These are phyloP conservation scores for Platichthys flesus DNA, from an alignment of 2,113 vertebrate genomes.

Conservation along the genomic window DNA sequence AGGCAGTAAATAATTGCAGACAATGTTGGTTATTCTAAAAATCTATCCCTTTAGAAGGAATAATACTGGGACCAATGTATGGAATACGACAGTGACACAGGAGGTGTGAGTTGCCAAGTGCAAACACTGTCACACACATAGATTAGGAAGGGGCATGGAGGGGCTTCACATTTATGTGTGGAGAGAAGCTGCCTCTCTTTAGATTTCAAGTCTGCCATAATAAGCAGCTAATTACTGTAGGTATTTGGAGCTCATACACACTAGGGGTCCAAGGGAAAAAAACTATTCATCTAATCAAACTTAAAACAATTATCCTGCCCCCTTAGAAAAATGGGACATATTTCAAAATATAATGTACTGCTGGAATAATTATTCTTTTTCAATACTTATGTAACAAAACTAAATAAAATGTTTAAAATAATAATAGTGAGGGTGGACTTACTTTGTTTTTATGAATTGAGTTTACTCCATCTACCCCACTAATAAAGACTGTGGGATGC, in stretches of 20 bases:
- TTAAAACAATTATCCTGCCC: no score
- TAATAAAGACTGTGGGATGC: no score
- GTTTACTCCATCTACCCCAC: no score
- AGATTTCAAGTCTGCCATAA: background rate
- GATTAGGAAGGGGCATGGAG: constrained; percentile 30
- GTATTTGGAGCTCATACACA: no score
- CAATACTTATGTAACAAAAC: no score
- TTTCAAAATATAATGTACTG: no score
- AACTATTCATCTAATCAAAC: background rate
- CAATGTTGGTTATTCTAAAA: constrained; percentile 62
- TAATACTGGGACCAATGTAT: constrained; percentile 66
- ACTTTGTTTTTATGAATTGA: no score
- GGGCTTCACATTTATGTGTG: constrained; percentile 20
- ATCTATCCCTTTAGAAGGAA: constrained; percentile 58
- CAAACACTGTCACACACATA: constrained; percentile 19
- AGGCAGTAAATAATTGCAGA: constrained; percentile 73
- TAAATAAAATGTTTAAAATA: background rate
- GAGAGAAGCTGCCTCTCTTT: constrained; percentile 14
- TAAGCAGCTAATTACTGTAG: background rate
- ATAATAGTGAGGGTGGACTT: no score
- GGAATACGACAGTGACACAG: constrained; percentile 61
- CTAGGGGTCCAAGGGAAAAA: no score
- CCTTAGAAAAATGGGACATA: background rate
- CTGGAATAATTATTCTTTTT: no score
- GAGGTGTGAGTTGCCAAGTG: constrained; percentile 36